Conservation (phyloP, 2,797 vertebrate species). For the Linurgus olivaceus region DNA sequence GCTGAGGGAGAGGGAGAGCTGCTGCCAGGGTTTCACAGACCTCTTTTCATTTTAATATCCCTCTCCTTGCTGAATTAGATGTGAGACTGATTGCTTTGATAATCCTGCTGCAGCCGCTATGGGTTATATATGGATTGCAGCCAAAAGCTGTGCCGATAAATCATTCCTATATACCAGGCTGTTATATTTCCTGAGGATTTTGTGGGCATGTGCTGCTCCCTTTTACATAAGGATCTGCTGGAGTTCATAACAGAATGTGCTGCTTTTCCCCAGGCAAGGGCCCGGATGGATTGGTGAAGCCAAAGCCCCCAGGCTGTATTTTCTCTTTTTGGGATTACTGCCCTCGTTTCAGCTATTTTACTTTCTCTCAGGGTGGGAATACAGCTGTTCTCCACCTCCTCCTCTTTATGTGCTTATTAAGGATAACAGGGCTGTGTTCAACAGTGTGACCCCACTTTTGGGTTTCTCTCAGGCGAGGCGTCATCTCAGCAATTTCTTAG, state of each 20-base stretch:
- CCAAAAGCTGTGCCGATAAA: constrained; percentile 33
- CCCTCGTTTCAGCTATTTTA: neutral
- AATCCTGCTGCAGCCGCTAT: constrained; percentile 36
- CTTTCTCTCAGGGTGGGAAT: neutral
- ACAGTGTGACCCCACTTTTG: neutral
- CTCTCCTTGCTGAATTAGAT: constrained; percentile 60
- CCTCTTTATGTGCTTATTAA: neutral
- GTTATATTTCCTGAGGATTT: constrained; percentile 50
- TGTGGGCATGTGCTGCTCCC: constrained; percentile 40
- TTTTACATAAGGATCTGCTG: constrained; percentile 63
- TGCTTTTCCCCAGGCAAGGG: neutral
- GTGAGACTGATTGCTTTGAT: constrained; percentile 54
- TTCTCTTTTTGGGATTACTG: neutral
- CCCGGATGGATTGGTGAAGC: neutral
- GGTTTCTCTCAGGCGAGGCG: neutral
- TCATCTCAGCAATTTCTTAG: neutral
- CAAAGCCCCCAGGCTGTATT: neutral
- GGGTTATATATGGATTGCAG: constrained; percentile 35
- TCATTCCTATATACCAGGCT: constrained; percentile 53
- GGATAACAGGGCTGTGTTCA: neutral
- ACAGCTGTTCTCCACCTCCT: neutral
- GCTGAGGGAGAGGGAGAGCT: neutral
- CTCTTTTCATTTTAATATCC: constrained; percentile 56
- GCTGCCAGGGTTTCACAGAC: constrained; percentile 33
- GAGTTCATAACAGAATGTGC: constrained; percentile 7